Percentiles rank a stretch among this genome's conserved stretches.
These are phyloP conservation scores for Stenoptilia bipunctidactyla DNA, from an alignment of 2,888 invertebrate species.

Conservation along the genomic window DNA sequence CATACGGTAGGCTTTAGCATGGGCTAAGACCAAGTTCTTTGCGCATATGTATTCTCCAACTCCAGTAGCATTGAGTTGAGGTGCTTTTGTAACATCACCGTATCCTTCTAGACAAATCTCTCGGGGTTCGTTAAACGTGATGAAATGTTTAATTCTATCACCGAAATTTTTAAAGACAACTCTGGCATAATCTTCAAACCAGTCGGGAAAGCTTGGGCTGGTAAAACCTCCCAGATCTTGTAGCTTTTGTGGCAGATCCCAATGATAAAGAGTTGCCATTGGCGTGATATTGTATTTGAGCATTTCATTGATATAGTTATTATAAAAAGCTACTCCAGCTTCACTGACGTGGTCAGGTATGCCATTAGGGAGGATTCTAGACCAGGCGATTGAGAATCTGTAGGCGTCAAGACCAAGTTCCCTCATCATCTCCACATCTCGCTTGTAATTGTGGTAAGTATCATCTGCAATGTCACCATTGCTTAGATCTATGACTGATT, in stretches of 20 bases:
- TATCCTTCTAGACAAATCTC: conserved; percentile 44
- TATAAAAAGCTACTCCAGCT: conserved; percentile 74
- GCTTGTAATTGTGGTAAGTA: conserved; percentile 66
- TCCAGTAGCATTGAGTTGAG: conserved; percentile 36
- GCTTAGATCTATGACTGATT: conserved; percentile 17
- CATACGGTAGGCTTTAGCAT: conserved; percentile 47
- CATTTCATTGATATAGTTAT: conserved; percentile 71
- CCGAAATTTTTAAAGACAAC: conserved; percentile 43
- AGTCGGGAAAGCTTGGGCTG: conserved; percentile 38
- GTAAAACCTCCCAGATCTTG: conserved; percentile 65
- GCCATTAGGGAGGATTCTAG: conserved; percentile 70
- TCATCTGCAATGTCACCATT: conserved; percentile 71
- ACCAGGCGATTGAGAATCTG: conserved; percentile 73
- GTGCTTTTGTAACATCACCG: conserved; percentile 29
- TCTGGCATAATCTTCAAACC: conserved; percentile 52
- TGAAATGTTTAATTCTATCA: conserved; percentile 60
- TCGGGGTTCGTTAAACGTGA: conserved; percentile 68
- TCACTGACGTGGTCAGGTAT: conserved; percentile 58
- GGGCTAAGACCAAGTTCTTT: conserved; percentile 58
- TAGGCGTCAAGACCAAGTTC: conserved; percentile 50
- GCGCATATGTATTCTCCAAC: conserved; percentile 55
- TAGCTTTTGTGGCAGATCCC: conserved; percentile 58
- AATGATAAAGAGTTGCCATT: conserved; percentile 62
- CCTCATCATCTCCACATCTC: conserved; percentile 49
- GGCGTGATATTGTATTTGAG: conserved; percentile 71